These are phyloP conservation scores for Todiramphus saurophagus DNA, from an alignment of 2,113 vertebrate genomes.

Conservation along the genomic window DNA sequence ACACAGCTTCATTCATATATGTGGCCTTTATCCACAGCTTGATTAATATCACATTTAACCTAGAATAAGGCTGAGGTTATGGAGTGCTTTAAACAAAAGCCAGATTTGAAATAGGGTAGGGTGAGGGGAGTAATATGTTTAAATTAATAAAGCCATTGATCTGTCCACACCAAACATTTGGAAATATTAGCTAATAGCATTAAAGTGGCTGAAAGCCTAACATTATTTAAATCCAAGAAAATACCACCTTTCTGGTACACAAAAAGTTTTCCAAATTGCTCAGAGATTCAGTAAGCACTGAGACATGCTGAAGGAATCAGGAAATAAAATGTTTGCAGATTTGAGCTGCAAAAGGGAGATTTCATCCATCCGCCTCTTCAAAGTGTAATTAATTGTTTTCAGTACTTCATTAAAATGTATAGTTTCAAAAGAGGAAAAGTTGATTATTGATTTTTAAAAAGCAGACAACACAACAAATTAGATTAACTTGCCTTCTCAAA, in stretches of 20 bases:
- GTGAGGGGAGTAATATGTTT: slow-evolving; percentile 42
- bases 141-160: slow-evolving; percentile 65
- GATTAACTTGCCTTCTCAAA: slow-evolving; percentile 41
- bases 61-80: slow-evolving; percentile 63
- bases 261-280: neutral
- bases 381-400: slow-evolving; percentile 36
- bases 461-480: slow-evolving; percentile 8
- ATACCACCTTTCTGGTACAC: neutral
- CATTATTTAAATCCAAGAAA: slow-evolving; percentile 50
- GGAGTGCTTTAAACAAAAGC: slow-evolving; percentile 69
- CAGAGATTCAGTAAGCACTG: neutral
- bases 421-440: slow-evolving; percentile 3
- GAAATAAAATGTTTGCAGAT: neutral
- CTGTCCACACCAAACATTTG: slow-evolving; percentile 46
- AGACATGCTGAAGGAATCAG: slow-evolving; percentile 40
- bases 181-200: slow-evolving; percentile 44
- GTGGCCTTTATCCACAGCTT: slow-evolving; percentile 68
- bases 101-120: slow-evolving; percentile 54
- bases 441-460: neutral
- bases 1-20: slow-evolving; percentile 63
- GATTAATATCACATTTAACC: slow-evolving; percentile 75
- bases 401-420: slow-evolving; percentile 11
- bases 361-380: neutral
- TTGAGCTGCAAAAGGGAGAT: neutral
- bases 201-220: slow-evolving; percentile 17